Evolutionary conservation across 2,888 invertebrate genomes (phyloP).

Genomic region (Mantis religiosa): DNA sequence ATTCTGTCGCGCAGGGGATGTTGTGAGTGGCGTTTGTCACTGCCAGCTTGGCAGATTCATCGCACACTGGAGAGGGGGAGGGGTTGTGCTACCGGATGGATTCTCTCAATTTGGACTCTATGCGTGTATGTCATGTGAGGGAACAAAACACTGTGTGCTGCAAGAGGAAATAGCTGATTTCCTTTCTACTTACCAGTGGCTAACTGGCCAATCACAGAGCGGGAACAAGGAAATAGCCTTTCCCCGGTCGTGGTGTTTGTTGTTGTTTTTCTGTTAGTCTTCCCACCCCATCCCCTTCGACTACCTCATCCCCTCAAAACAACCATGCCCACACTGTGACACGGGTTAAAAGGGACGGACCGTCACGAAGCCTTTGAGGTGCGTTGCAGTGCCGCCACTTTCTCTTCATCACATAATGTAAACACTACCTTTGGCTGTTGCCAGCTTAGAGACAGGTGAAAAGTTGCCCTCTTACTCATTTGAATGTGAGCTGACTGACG

Average conservation of each 20-base stretch:
- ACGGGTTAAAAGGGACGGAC: not conserved
- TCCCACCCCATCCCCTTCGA: not conserved
- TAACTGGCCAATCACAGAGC: conserved; percentile 12
- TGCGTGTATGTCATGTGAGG: not conserved
- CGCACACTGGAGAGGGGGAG: not conserved
- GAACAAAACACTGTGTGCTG: not conserved
- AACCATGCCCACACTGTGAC: not conserved
- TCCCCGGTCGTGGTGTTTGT: conserved; percentile 5
- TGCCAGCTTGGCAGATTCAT: not conserved
- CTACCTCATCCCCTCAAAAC: not conserved
- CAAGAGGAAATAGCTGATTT: conserved; percentile 25
- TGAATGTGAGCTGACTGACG: not conserved
- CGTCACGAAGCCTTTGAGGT: not conserved
- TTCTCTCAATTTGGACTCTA: not conserved
- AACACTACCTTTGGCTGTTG: not conserved
- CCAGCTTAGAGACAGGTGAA: not conserved
- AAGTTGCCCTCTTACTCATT: not conserved
- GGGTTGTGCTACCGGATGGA: not conserved
- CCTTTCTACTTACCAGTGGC: conserved; percentile 10
- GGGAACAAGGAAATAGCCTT: conserved; percentile 17
- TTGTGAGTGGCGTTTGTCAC: conserved; percentile 10
- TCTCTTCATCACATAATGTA: not conserved
- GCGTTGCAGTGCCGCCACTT: not conserved
- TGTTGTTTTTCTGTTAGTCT: not conserved
- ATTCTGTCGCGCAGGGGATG: not conserved